phyloP scores from a whole-genome alignment of 2,888 invertebrate genomes.

The Drosophila lutescens region DNA sequence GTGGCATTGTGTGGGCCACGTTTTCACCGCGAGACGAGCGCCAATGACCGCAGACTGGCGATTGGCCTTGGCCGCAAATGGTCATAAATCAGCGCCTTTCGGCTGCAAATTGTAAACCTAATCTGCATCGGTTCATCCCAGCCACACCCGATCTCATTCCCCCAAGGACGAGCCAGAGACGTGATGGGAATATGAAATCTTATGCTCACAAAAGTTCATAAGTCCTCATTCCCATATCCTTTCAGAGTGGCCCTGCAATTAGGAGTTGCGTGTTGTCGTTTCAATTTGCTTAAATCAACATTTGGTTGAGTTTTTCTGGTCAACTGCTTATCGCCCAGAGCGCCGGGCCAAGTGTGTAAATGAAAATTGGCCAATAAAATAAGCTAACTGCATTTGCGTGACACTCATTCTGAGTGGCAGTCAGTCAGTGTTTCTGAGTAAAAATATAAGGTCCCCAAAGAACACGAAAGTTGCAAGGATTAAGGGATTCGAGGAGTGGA shows the following conservation, averaged over 20 bases:
- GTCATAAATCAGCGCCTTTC: slow-evolving; percentile 60
- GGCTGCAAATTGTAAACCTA: slow-evolving; percentile 34
- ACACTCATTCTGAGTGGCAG: slow-evolving; percentile 53
- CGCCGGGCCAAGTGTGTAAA: slow-evolving; percentile 23
- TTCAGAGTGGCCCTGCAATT: slow-evolving; percentile 27
- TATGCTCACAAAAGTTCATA: slow-evolving; percentile 16
- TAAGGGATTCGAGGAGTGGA: slow-evolving; percentile 1
- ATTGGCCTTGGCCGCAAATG: slow-evolving; percentile 52
- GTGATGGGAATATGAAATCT: slow-evolving; percentile 41
- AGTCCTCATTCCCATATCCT: slow-evolving; percentile 18
- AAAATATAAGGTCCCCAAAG: neutral
- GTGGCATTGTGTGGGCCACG: slow-evolving; percentile 21
- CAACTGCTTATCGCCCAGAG: slow-evolving; percentile 29
- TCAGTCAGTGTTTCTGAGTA: slow-evolving; percentile 4
- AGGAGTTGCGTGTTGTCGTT: slow-evolving; percentile 43
- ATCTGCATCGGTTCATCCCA: slow-evolving; percentile 34
- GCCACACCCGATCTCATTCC: slow-evolving; percentile 10
- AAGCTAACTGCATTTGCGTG: slow-evolving; percentile 68
- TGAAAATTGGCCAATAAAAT: slow-evolving; percentile 51
- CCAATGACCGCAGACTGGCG: slow-evolving; percentile 47
- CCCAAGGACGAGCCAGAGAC: slow-evolving; percentile 16
- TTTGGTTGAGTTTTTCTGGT: slow-evolving; percentile 26
- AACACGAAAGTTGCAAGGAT: slow-evolving; percentile 2
- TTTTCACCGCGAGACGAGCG: slow-evolving; percentile 40
- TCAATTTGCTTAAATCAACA: slow-evolving; percentile 58